Evolutionary conservation across 2,797 vertebrate genomes (phyloP), one percentile per base, ranked within the genome.

Genomic region (Betta splendens): DNA sequence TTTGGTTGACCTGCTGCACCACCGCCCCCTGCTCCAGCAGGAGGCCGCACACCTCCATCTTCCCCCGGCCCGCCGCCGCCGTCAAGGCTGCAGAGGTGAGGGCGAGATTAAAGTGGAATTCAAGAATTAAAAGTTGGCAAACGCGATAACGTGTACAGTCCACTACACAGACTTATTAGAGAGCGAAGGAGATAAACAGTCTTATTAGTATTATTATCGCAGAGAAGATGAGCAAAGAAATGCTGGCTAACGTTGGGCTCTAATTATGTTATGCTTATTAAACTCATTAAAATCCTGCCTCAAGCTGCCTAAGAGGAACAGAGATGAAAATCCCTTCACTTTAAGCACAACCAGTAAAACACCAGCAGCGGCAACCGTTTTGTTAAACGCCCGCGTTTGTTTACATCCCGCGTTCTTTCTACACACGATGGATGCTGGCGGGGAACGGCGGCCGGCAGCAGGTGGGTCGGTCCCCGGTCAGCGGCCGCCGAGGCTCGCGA

Each of bases 11-110:
- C 81, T 94, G 93, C 5, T 90, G 91, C 72, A 96, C 94, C 8
- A 86, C 84, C 0, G 94, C 95, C 11, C 90, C 94, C 0, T 45
- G 82, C 57, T 92, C 94, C 50, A 99, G 77, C 36, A 99, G 91
- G 6, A 94, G 81, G 52, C 86, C 74, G 7, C 95, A 98, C 2
- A 96, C 92, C 1, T 97, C 97, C 90, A 95, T 87, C 84, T 98
- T 99, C 18, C 97, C 97, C 64, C 97, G 87, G 56, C 96, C 97
- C 0, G 96, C 94, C 0, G 96, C 95, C 1, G 97, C 96, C 0
- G 97, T 98, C 78, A 99, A 87, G 25, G 95, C 98, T 99, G 40
- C 29, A 61, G 37, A 39, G 50, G 1, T 45, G 15, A 46, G 13
- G 17, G 47, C 39, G 9, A 36, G n/a, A n/a, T 43, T 18, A 13